Base-by-base conservation (phyloP, 2,888 invertebrate genomes). In the Ligdia adustata region DNA sequence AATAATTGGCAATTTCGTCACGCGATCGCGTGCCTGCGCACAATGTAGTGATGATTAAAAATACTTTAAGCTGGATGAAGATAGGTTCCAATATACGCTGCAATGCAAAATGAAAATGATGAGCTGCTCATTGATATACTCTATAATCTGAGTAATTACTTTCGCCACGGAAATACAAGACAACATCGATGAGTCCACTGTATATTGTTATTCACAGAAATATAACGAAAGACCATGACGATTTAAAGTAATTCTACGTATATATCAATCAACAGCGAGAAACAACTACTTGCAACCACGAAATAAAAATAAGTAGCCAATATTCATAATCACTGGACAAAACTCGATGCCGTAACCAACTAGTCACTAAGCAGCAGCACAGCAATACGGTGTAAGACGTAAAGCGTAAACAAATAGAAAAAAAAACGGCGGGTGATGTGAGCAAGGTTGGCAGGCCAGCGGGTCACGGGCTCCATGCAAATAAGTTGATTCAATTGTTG, bases 391-490 rank as follows among this genome's bases (percentile, higher is more conserved):
- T 44, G 52, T 64, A 16, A 31, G 12, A 67, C 58, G 52, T n/a
- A n/a, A n/a, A n/a, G 62, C 58, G 57, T 57, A 51, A 56, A 50
- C 43, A 59, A 52, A 60, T 60, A 52, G 57, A 60, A 69, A 71
- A 65, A 35, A 69, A 69, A 53, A 43, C 49, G 48, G 55, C 57
- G 53, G 65, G 62, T 72, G 69, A 71, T 60, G 64, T 66, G 66
- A 66, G 62, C 75, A 74, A 76, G 79, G 78, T 71, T 71, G 64
- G 22, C 66, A 66, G 75, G 74, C 59, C 78, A 80, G 28, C 73
- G 63, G 86, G 85, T 85, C 86, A 85, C 76, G 85, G 82, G 70
- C 84, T 71, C 60, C 64, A 82, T 84, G 83, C 82, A 80, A 84
- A 82, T 82, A 67, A 78, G 68, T 62, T 64, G 79, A 75, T 74